Percentiles rank a stretch among this genome's conserved stretches.
Evolutionary conservation across 2,113 vertebrate species (phyloP).

Genomic region (Prionailurus viverrinus): DNA sequence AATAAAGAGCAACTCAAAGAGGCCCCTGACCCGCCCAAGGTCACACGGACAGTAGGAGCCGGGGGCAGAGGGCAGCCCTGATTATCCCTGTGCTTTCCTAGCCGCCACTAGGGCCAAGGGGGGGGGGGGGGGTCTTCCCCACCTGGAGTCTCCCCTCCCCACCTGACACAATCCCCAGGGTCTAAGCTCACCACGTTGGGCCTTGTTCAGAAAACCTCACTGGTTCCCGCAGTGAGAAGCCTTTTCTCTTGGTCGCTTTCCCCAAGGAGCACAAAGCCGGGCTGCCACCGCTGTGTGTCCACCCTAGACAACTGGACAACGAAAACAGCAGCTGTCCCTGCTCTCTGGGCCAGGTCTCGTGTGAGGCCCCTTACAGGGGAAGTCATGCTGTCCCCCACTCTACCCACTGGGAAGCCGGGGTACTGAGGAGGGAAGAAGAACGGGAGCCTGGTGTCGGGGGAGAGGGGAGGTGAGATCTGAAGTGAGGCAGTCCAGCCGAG

Average conservation of each 20-base stretch:
- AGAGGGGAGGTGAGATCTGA: neutral
- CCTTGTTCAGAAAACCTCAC: too few species aligned
- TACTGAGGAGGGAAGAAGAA: neutral
- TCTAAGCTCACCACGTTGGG: neutral
- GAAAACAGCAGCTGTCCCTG: neutral
- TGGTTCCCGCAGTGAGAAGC: neutral
- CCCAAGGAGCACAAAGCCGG: neutral
- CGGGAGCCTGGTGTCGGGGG: accelerated
- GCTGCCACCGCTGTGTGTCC: too few species aligned
- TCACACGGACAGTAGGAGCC: neutral
- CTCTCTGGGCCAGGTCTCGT: neutral
- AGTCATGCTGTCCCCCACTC: neutral
- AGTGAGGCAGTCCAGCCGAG: neutral
- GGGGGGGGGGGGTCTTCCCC: neutral
- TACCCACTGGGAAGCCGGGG: accelerated
- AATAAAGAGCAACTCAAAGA: neutral
- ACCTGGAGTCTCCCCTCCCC: neutral
- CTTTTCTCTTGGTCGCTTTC: neutral
- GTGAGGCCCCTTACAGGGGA: neutral
- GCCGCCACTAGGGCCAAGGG: neutral
- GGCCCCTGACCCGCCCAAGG: neutral
- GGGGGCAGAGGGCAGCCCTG: neutral
- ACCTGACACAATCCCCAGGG: neutral
- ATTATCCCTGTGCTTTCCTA: neutral
- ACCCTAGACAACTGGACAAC: accelerated